A percentile compares a stretch with the other conserved stretches of the same genome.
These are phyloP conservation scores for Puffinus mauretanicus DNA, from an alignment of 2,113 vertebrate genomes.

Conservation along the genomic window DNA sequence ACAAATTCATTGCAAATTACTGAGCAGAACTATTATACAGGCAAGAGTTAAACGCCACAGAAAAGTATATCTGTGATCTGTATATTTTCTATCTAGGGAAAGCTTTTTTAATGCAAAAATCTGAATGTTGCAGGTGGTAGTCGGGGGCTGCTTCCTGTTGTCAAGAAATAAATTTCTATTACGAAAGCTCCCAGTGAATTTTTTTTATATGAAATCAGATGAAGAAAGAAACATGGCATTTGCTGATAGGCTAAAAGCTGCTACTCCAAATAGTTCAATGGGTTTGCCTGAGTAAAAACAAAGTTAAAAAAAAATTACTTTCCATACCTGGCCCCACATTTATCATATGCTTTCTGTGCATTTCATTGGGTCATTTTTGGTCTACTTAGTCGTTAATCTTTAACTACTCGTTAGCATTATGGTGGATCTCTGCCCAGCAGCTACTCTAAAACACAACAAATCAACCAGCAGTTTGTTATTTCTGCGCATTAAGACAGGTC, in stretches of 20 bases:
- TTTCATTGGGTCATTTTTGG: neutral
- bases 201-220: neutral
- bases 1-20: neutral
- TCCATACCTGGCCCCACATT: neutral
- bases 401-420: neutral
- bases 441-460: neutral
- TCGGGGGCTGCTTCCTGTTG: slow-evolving; percentile 9
- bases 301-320: neutral
- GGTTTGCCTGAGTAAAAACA: neutral
- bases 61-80: neutral
- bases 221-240: neutral
- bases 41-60: neutral
- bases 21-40: neutral
- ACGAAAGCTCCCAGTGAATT: neutral
- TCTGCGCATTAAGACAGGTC: neutral
- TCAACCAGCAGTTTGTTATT: neutral
- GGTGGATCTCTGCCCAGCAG: neutral
- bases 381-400: neutral
- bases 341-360: neutral
- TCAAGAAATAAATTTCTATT: neutral
- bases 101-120: neutral
- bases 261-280: neutral
- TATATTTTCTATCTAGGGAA: neutral
- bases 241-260: neutral
- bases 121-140: neutral